Evolutionary conservation across 2,797 vertebrate species (phyloP).

Genomic region (Pyrrhura leucotis): DNA sequence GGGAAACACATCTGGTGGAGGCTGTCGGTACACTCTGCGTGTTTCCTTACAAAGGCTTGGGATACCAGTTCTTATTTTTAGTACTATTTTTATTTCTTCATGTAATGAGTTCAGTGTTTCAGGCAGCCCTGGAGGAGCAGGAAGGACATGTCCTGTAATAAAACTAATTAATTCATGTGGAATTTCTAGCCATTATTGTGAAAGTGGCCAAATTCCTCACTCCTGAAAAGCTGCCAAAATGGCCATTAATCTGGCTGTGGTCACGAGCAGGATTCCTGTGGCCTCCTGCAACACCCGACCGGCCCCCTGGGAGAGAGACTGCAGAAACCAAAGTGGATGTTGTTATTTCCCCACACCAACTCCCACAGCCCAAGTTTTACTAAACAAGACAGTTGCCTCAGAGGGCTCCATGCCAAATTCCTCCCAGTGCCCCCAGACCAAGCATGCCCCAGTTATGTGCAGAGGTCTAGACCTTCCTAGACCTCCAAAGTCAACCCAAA

Average conservation of each 20-base stretch:
- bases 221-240: slow-evolving; percentile 55
- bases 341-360: neutral
- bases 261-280: slow-evolving; percentile 56
- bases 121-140: slow-evolving; percentile 50
- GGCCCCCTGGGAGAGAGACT: neutral
- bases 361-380: neutral
- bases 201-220: slow-evolving; percentile 55
- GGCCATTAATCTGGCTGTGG: slow-evolving; percentile 58
- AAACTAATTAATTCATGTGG: slow-evolving; percentile 58
- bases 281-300: slow-evolving; percentile 21
- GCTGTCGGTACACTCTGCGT: neutral
- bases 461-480: neutral
- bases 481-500: neutral
- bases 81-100: slow-evolving; percentile 47
- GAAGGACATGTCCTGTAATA: slow-evolving; percentile 54
- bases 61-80: slow-evolving; percentile 57
- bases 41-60: slow-evolving; percentile 4
- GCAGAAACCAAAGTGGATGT: slow-evolving; percentile 58
- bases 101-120: slow-evolving; percentile 52
- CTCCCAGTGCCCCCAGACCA: neutral
- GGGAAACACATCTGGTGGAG: neutral
- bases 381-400: slow-evolving; percentile 17
- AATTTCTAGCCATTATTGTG: slow-evolving; percentile 64
- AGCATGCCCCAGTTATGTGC: neutral
- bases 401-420: slow-evolving; percentile 6